Evolutionary conservation across 2,888 invertebrate genomes (phyloP), one percentile per base, ranked within the genome.

Genomic region (Eucera pruinosa): DNA sequence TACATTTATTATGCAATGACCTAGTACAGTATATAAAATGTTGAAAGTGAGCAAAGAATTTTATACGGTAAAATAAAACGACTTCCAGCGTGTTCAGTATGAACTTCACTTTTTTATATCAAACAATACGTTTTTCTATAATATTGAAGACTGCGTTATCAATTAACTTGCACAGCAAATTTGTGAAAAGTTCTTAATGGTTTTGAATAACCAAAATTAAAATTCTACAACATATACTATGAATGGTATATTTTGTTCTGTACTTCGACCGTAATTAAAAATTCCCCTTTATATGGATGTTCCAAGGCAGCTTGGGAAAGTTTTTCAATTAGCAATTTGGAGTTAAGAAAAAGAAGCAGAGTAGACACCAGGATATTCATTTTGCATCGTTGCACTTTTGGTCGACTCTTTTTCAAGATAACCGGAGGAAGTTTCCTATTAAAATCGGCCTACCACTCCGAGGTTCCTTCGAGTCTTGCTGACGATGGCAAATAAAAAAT

Each of bases 301-400:
- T 54, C 54, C 50, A 2, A 11, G 13, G 20, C 18, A 20, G 9
- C 20, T 13, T 27, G 55, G 7, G 23, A 33, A 74, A 74, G 73
- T 74, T 74, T 72, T 74, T 62, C 73, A 72, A 73, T 73, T 74
- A 11, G 20, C 30, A 36, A 47, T 39, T 81, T 64, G 41, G 54
- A 72, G 64, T 47, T 71, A 71, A 73, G 62, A 54, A 57, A 54
- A 27, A 39, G 48, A 45, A 11, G 43, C 41, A 41, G 33, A 30
- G 61, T 33, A 23, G 45, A 64, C 36, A 27, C 39, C 25, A 25
- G 62, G 62, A 67, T 71, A 64, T 48, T 64, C 58, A 54, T 77
- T 77, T 78, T 78, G 67, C 67, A 71, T 67, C 67, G 77, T 77
- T 77, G 78, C 78, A 64, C 66, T 77, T 77, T 58, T 57, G 43